Evolutionary conservation across 2,888 invertebrate genomes (phyloP).

Genomic region (Nomada fabriciana): DNA sequence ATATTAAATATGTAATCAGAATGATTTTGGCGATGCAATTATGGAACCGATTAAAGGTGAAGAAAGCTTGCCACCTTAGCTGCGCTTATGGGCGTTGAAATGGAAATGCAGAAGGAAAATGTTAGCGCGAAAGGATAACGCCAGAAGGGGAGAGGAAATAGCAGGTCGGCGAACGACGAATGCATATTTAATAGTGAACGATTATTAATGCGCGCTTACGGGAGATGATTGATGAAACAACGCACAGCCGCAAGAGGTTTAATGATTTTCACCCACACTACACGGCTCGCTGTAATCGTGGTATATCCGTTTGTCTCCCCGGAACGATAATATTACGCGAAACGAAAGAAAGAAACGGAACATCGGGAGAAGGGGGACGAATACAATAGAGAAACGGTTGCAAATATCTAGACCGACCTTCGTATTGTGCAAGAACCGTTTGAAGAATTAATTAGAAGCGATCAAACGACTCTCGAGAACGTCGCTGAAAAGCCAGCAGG

Average conservation of each 20-base stretch:
- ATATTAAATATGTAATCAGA: background rate
- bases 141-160: constrained; percentile 11
- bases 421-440: constrained; percentile 49
- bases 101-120: background rate
- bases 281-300: constrained; percentile 32
- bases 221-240: constrained; percentile 77
- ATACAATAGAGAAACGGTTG: constrained; percentile 39
- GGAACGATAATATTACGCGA: background rate
- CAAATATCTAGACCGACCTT: constrained; percentile 48
- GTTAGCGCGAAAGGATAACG: constrained; percentile 4
- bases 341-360: background rate
- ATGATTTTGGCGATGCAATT: constrained; percentile 65
- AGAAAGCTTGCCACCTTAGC: constrained; percentile 9
- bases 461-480: constrained; percentile 54
- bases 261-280: constrained; percentile 68
- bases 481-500: constrained; percentile 35
- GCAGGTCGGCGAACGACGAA: constrained; percentile 72
- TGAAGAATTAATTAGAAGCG: constrained; percentile 62
- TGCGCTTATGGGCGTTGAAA: constrained; percentile 51
- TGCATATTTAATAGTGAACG: constrained; percentile 80
- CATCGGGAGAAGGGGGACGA: background rate
- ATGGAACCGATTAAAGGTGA: constrained; percentile 1
- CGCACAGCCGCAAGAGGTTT: constrained; percentile 33
- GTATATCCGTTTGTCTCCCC: constrained; percentile 3
- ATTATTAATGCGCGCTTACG: constrained; percentile 79